phyloP scores from a whole-genome alignment of 2,797 vertebrate species.

The Gymnothorax reevesii region DNA sequence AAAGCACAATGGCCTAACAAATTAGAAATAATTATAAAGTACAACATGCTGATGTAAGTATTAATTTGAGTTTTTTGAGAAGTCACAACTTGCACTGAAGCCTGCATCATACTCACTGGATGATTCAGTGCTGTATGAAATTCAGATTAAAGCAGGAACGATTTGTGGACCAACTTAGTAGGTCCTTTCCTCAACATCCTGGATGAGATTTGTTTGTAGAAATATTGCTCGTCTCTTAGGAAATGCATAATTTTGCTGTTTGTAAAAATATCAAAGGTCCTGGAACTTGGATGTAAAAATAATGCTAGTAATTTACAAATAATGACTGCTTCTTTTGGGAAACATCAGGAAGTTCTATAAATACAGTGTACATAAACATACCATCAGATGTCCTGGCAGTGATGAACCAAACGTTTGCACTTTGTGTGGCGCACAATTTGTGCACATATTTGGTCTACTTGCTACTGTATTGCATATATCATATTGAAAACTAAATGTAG shows the following conservation, averaged over 20 bases:
- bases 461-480: neutral
- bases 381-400: neutral
- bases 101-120: neutral
- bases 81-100: neutral
- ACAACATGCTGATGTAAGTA: neutral
- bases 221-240: neutral
- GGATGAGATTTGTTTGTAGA: neutral
- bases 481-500: neutral
- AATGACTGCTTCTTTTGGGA: neutral
- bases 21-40: neutral
- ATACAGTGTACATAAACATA: neutral
- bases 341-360: constrained; percentile 8
- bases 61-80: neutral
- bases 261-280: neutral
- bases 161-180: neutral
- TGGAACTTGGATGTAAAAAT: neutral
- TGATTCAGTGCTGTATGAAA: neutral
- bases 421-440: neutral
- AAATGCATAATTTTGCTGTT: neutral
- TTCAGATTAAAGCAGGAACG: neutral
- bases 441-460: neutral
- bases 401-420: neutral
- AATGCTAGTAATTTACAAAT: neutral
- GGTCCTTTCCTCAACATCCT: neutral
- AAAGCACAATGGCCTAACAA: neutral